These are phyloP conservation scores for Andrena camellia DNA, from an alignment of 2,888 invertebrate genomes.

Conservation along the genomic window DNA sequence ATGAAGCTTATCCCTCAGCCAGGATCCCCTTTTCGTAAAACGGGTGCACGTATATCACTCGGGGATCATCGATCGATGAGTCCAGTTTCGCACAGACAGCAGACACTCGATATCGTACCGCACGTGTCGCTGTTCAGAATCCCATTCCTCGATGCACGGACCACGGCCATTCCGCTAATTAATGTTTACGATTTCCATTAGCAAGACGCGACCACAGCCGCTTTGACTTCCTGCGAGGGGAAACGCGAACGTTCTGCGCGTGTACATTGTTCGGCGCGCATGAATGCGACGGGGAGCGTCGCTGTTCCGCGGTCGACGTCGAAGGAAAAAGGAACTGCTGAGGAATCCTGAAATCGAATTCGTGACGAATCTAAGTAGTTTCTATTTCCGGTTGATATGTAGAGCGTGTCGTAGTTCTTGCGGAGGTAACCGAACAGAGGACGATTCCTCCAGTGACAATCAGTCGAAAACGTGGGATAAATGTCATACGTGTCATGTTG, in stretches of 20 bases:
- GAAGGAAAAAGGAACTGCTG: neutral
- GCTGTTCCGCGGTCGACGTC: neutral
- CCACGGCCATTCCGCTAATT: constrained; percentile 76
- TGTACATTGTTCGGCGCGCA: constrained; percentile 18
- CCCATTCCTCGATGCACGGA: constrained; percentile 69
- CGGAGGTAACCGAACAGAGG: no score
- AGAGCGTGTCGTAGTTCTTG: no score
- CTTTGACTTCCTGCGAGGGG: constrained; percentile 74
- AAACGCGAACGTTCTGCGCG: constrained; percentile 26
- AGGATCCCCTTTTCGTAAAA: neutral
- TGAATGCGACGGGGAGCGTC: neutral
- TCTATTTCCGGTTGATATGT: no score
- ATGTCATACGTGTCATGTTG: no score
- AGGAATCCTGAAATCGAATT: neutral
- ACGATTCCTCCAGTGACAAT: no score
- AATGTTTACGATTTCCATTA: constrained; percentile 82
- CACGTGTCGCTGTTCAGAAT: constrained; percentile 43
- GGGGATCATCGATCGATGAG: constrained; percentile 47
- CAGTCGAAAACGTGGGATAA: no score
- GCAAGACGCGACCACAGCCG: constrained; percentile 75
- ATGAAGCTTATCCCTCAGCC: neutral
- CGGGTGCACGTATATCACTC: neutral
- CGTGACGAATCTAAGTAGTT: no score
- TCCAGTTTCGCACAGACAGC: constrained; percentile 15
- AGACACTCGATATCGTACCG: neutral